Evolutionary conservation across 37 sponge, comb jelly and placozoan genomes (phyloP), one percentile per base, ranked within the genome.

Genomic region (Aplysina aerophoba): DNA sequence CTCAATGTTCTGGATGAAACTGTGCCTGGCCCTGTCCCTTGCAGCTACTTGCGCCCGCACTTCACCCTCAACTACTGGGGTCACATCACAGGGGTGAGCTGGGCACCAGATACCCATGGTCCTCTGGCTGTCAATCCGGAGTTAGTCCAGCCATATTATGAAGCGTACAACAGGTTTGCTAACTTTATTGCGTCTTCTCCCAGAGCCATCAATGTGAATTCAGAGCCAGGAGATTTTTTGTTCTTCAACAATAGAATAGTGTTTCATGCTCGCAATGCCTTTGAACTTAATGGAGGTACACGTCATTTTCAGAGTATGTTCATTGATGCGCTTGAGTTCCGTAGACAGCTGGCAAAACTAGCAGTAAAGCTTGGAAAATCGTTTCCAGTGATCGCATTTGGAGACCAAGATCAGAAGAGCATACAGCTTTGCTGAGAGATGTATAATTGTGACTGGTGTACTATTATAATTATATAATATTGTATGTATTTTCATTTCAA

Each of bases 141-240:
- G 11, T 30, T 65, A 25, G 27, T 65, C 22, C 66, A 25, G 27
- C 30, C 66, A 65, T 65, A 65, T 30, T 65, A 65, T 16, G 27
- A 65, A 65, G 66, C 66, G 27, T 65, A 16, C 27, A 30, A 25
- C 66, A 65, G 27, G 6, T 65, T 65, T 65, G 66, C 66, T 65
- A 30, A 11, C 6, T 30, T 30, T 25, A 65, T 65, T 16, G 22
- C 22, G 22, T 11, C 11, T 65, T 65, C 66, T 30, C 66, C 66
- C 13, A 30, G 27, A 11, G 27, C 22, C 30, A 25, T 20, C 19
- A 65, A 12, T 8, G 22, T 11, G 11, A 65, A 65, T 30, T 65
- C 27, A 16, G 27, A 16, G 22, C 66, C 66, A 12, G 66, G 66
- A 8, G 66, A 65, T 16, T 11, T 65, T 65, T 25, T 65, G 27